Evolutionary conservation across 2,797 vertebrate genomes (phyloP).

Genomic region (Rhinatrema bivittatum): DNA sequence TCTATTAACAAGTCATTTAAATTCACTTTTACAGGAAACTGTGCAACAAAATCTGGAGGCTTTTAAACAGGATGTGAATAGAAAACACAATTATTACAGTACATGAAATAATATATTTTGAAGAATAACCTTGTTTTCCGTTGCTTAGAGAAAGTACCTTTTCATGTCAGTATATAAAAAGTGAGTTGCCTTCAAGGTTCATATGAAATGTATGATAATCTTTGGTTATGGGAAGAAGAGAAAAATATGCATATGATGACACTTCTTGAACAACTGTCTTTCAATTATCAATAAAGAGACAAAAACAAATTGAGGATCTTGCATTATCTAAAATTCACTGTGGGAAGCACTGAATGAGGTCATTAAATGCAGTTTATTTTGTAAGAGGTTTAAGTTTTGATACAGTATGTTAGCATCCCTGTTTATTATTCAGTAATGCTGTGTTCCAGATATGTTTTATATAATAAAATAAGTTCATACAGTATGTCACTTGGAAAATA

Average conservation of each 20-base stretch:
- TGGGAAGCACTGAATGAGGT: slow-evolving; percentile 51
- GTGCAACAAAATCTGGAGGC: slow-evolving; percentile 16
- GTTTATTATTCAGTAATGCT: slow-evolving; percentile 61
- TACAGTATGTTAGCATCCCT: slow-evolving; percentile 50
- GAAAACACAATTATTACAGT: slow-evolving; percentile 34
- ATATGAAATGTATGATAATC: too few species aligned
- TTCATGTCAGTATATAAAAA: too few species aligned
- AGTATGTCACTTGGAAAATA: slow-evolving; percentile 72
- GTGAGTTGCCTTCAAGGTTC: too few species aligned
- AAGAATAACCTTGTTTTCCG: slow-evolving; percentile 34
- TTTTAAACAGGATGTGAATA: slow-evolving; percentile 40
- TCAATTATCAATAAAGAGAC: too few species aligned
- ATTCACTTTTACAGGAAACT: slow-evolving; percentile 40
- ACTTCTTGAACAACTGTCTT: too few species aligned
- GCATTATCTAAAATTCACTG: too few species aligned
- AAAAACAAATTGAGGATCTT: too few species aligned
- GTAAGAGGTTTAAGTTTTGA: slow-evolving; percentile 54
- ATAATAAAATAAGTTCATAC: slow-evolving; percentile 71
- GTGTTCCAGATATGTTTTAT: slow-evolving; percentile 66
- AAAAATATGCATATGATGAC: too few species aligned
- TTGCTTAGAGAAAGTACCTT: slow-evolving; percentile 26
- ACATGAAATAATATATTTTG: slow-evolving; percentile 35
- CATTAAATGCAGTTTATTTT: slow-evolving; percentile 54
- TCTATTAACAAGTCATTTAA: slow-evolving; percentile 58
- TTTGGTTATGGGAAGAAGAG: too few species aligned